Conservation (phyloP, 2,888 invertebrate genomes). For the Acleris cristana region DNA sequence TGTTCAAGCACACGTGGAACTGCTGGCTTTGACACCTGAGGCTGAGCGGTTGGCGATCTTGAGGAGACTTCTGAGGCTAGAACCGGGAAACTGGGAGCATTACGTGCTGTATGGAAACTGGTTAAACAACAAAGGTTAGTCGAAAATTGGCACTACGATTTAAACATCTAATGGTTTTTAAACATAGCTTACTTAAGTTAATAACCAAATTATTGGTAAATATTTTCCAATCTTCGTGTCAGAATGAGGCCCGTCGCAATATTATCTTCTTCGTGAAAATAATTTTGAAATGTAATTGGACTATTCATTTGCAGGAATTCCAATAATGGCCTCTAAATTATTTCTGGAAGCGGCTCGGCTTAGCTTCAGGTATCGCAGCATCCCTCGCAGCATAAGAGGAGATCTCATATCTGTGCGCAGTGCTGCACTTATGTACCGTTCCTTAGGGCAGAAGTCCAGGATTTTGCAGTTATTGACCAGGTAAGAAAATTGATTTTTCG, state of each 20-base stretch:
- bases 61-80: constrained; percentile 85
- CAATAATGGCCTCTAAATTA: constrained; percentile 64
- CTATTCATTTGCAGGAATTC: constrained; percentile 55
- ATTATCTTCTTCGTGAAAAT: background rate
- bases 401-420: constrained; percentile 86
- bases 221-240: no score
- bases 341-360: constrained; percentile 75
- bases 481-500: constrained; percentile 55
- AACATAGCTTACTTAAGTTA: no score
- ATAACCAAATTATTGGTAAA: no score
- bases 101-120: constrained; percentile 89
- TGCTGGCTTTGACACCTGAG: constrained; percentile 85
- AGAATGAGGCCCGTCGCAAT: no score
- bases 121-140: constrained; percentile 86
- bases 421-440: constrained; percentile 86
- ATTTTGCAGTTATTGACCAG: constrained; percentile 87
- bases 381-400: constrained; percentile 70
- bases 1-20: constrained; percentile 87
- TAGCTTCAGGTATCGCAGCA: constrained; percentile 62
- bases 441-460: constrained; percentile 87
- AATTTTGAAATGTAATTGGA: background rate
- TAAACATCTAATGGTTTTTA: no score
- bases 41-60: constrained; percentile 83
- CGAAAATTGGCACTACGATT: background rate
- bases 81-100: constrained; percentile 88